A percentile compares a stretch with the other conserved stretches of the same genome.
phyloP scores from a whole-genome alignment of 2,888 invertebrate genomes.

The Tuberolachnus salignus region DNA sequence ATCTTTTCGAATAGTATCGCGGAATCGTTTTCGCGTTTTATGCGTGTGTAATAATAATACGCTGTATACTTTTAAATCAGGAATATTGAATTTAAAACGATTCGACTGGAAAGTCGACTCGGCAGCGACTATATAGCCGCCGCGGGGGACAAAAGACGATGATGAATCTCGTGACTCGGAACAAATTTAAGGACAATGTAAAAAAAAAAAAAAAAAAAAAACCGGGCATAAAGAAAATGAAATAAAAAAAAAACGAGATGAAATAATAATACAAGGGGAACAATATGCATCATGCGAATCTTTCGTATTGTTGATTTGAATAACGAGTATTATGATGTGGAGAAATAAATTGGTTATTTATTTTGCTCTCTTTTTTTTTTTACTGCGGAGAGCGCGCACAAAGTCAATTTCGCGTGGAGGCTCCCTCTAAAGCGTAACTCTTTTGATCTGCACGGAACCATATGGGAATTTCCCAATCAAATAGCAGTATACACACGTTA shows the following conservation, averaged over 20 bases:
- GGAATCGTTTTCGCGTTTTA: conserved; percentile 49
- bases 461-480: conserved; percentile 48
- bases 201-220: conserved; percentile 34
- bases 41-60: conserved; percentile 25
- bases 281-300: conserved; percentile 43
- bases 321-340: conserved; percentile 52
- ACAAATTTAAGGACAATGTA: conserved; percentile 56
- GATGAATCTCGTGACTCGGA: conserved; percentile 55
- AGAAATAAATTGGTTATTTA: conserved; percentile 56
- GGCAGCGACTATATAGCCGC: neutral
- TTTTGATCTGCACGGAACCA: conserved; percentile 43
- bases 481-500: neutral
- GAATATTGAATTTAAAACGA: conserved; percentile 55
- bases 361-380: conserved; percentile 38
- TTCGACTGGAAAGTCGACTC: conserved; percentile 56
- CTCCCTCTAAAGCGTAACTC: conserved; percentile 37
- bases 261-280: conserved; percentile 51
- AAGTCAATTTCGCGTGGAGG: conserved; percentile 40
- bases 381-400: conserved; percentile 38
- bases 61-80: conserved; percentile 54
- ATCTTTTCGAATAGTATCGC: neutral
- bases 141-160: conserved; percentile 41
- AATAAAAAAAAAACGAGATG: conserved; percentile 41
- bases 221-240: conserved; percentile 44
- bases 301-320: conserved; percentile 56